Evolutionary conservation across 2,888 invertebrate genomes (phyloP).

Genomic region (Machimus rusticus): DNA sequence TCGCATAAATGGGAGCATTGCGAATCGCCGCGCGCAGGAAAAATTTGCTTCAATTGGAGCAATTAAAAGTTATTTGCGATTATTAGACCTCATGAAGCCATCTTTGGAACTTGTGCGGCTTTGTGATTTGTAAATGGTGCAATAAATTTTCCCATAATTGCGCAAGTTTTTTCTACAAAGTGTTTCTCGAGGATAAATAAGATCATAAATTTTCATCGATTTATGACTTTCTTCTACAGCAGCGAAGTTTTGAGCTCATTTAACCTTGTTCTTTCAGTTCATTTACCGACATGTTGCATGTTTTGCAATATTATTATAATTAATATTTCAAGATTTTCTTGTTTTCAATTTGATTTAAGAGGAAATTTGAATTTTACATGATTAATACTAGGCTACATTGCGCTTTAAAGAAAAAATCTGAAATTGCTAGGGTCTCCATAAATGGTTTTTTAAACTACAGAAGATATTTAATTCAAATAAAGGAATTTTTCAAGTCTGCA

Average conservation of each 20-base stretch:
- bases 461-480: too few species aligned
- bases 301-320: background rate
- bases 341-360: background rate
- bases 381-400: too few species aligned
- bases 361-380: too few species aligned
- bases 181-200: background rate
- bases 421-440: too few species aligned
- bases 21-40: background rate
- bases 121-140: conserved; percentile 15
- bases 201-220: background rate
- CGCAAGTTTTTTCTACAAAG: conserved; percentile 31
- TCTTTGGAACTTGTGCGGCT: conserved; percentile 14
- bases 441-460: too few species aligned
- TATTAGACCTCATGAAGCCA: conserved; percentile 41
- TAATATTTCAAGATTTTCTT: background rate
- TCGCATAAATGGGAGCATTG: conserved; percentile 28
- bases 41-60: conserved; percentile 43
- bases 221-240: background rate
- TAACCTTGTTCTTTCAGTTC: background rate
- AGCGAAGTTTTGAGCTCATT: background rate
- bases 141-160: conserved; percentile 42
- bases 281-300: background rate
- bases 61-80: conserved; percentile 48
- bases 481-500: too few species aligned
- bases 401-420: too few species aligned